A percentile compares a stretch with the other conserved stretches of the same genome.
phyloP scores from a whole-genome alignment of 2,797 vertebrate genomes.

The Moxostoma hubbsi region DNA sequence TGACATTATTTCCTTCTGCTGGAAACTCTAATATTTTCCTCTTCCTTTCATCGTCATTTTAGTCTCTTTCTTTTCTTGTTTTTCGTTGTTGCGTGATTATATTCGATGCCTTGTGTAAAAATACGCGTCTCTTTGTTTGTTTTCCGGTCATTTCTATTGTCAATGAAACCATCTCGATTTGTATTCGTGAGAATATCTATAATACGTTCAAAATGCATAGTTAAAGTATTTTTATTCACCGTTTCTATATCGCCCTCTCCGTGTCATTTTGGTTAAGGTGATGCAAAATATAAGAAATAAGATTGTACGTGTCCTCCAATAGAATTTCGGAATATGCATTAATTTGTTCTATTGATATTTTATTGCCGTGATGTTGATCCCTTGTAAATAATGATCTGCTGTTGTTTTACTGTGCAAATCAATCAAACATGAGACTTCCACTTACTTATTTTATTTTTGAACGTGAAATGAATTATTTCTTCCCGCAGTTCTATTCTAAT shows the following conservation, averaged over 20 bases:
- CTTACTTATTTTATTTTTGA: background rate
- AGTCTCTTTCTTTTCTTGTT: background rate
- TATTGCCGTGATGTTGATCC: constrained; percentile 26
- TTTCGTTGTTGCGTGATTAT: background rate
- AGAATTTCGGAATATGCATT: background rate
- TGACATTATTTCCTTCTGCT: background rate
- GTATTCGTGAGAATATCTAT: constrained; percentile 56
- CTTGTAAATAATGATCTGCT: background rate
- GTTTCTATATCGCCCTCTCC: background rate
- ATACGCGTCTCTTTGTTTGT: constrained; percentile 17
- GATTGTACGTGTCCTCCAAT: background rate
- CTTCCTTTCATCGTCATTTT: background rate
- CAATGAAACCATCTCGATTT: background rate
- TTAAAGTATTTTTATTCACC: constrained; percentile 72
- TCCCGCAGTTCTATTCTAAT: background rate
- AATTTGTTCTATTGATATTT: background rate
- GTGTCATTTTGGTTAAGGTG: constrained; percentile 15
- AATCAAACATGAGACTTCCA: background rate
- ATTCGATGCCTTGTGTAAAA: constrained; percentile 18
- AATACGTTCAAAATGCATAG: constrained; percentile 85
- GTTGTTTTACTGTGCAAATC: background rate
- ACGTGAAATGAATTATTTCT: background rate
- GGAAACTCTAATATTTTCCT: background rate
- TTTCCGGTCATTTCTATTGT: too few species aligned
- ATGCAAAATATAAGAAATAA: constrained; percentile 22